A percentile compares a stretch with the other conserved stretches of the same genome.
phyloP scores from a whole-genome alignment of 2,888 invertebrate genomes.

The Heteromyza rotundicornis region DNA sequence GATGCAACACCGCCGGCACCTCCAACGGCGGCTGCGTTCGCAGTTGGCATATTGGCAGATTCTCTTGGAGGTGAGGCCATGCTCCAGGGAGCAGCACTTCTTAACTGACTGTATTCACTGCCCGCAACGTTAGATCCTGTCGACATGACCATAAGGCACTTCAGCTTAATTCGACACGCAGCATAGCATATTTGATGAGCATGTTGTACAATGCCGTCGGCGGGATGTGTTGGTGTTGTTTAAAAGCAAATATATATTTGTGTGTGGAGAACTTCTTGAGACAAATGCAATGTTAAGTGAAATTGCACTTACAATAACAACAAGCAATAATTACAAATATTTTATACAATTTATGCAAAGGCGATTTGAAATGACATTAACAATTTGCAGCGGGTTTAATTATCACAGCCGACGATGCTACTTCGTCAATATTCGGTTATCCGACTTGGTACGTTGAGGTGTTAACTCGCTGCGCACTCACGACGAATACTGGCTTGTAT shows the following conservation, averaged over 20 bases:
- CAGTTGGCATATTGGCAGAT: conserved; percentile 27
- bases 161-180: no score
- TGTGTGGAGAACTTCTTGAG: no score
- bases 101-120: conserved; percentile 48
- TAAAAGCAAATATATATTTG: no score
- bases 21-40: conserved; percentile 60
- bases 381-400: conserved; percentile 1
- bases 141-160: conserved; percentile 46
- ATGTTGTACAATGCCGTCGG: conserved; percentile 18
- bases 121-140: conserved; percentile 50
- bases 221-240: no score
- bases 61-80: conserved; percentile 42
- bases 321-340: no score
- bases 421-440: conserved; percentile 9
- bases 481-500: conserved; percentile 26
- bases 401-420: conserved; percentile 1
- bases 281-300: no score
- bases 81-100: conserved; percentile 48
- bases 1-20: conserved; percentile 40
- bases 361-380: no score
- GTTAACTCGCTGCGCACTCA: conserved; percentile 28
- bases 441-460: conserved; percentile 18
- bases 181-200: no score
- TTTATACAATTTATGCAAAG: no score
- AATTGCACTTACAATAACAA: no score